These are phyloP conservation scores for Chloropsis hardwickii DNA, from an alignment of 2,113 vertebrate species.

Conservation along the genomic window DNA sequence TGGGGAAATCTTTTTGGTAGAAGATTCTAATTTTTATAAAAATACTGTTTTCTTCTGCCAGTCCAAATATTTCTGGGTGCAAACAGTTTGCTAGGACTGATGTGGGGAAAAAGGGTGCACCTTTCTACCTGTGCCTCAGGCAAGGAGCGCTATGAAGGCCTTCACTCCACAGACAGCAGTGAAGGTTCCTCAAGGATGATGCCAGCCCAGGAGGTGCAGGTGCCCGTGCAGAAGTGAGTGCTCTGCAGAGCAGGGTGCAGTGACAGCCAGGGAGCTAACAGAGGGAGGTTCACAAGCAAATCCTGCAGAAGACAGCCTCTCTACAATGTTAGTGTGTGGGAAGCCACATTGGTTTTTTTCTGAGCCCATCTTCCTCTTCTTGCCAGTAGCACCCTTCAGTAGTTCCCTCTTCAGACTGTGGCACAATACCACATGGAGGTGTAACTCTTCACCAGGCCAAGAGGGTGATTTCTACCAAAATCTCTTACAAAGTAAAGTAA, in stretches of 20 bases:
- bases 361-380: neutral
- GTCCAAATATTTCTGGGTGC: neutral
- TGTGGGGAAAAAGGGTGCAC: neutral
- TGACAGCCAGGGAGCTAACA: neutral
- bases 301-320: neutral
- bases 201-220: neutral
- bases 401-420: accelerated
- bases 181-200: neutral
- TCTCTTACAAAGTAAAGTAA: neutral
- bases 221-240: neutral
- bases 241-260: neutral
- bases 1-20: neutral
- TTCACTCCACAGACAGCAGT: neutral
- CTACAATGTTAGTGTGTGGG: neutral
- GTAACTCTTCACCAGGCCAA: neutral
- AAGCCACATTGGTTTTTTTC: neutral
- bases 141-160: neutral
- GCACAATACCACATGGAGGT: neutral
- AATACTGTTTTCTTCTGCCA: neutral
- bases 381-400: neutral
- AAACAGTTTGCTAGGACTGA: neutral
- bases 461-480: neutral
- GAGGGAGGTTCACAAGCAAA: neutral
- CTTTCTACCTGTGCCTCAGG: neutral
- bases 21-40: neutral